Evolutionary conservation across 1,140 invertebrate species (phyloP), one percentile per base, ranked within the genome.

Genomic region (Drosophila repletoides): DNA sequence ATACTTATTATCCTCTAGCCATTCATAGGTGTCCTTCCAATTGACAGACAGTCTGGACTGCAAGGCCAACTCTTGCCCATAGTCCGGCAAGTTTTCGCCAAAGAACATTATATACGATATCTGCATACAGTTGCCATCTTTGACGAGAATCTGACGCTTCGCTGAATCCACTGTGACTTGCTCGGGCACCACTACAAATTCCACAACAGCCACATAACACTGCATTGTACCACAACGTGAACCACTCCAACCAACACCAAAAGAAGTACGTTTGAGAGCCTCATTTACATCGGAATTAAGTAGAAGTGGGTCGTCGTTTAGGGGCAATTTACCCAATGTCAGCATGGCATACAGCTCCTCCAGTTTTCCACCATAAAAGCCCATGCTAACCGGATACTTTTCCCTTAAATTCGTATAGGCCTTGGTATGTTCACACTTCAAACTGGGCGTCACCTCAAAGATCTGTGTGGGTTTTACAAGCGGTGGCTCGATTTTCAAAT

Each of bases 81-180:
- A 31, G 5, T 72, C 51, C 1, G 15, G 7, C 2, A 26, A 61
- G 5, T 36, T 83, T 12, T 72, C 92, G 41, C 92, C 93, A 69
- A 96, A 97, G 7, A 97, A 92, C 15, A 97, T 90, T 10, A 97
- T 90, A 89, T 97, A 96, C 48, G 95, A 93, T 5, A 97, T 91
- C 74, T 94, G 92, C 6, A 97, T 67, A n/a, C 74, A 75, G 2
- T 45, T 63, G 19, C 43, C 28, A 24, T 77, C 51, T 0, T 12
- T 33, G 2, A 84, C 53, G 3, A 52, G 34, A 14, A 79, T 71
- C 5, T 58, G 40, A 3, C 28, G 43, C 1, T 29, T 41, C 0
- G 40, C 31, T 4, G 53, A 70, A 28, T 87, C 77, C 65, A 43
- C 29, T 83, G 52, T 91, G 88, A 94, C 92, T 77, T 95, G 93